Percentiles rank a stretch among this genome's conserved stretches.
phyloP scores from a whole-genome alignment of 2,888 invertebrate genomes.

The Pristionchus exspectatus region DNA sequence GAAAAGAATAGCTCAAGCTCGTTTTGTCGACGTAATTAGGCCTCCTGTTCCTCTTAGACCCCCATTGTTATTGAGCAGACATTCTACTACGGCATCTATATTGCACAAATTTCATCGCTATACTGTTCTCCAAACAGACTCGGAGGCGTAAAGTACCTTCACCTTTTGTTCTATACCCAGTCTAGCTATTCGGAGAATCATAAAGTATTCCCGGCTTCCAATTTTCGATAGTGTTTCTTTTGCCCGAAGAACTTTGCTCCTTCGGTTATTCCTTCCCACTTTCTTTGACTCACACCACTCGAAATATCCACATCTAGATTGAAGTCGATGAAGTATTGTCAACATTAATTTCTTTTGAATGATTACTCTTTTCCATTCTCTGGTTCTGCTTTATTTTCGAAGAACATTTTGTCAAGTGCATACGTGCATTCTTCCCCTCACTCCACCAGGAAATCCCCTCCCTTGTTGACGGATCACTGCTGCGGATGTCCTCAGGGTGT shows the following conservation, averaged over 20 bases:
- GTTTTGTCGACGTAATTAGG: neutral
- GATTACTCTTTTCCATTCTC: no score
- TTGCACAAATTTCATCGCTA: neutral
- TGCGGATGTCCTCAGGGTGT: neutral
- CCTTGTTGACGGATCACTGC: neutral
- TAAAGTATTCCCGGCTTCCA: neutral
- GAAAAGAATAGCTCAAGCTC: neutral
- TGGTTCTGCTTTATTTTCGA: neutral
- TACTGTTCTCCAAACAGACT: neutral
- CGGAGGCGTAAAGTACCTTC: neutral
- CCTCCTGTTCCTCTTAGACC: neutral
- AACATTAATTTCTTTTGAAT: no score
- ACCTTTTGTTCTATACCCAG: neutral
- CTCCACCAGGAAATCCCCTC: neutral
- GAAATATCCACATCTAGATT: neutral
- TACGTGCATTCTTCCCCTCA: neutral
- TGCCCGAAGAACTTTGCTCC: neutral
- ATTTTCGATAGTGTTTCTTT: neutral
- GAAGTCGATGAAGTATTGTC: neutral
- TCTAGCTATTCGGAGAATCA: neutral
- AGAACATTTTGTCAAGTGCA: neutral
- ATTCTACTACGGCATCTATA: neutral
- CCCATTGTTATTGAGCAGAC: neutral
- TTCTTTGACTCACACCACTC: neutral
- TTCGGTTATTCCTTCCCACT: neutral